phyloP scores from a whole-genome alignment of 2,113 vertebrate genomes.

The Cavia aperea region DNA sequence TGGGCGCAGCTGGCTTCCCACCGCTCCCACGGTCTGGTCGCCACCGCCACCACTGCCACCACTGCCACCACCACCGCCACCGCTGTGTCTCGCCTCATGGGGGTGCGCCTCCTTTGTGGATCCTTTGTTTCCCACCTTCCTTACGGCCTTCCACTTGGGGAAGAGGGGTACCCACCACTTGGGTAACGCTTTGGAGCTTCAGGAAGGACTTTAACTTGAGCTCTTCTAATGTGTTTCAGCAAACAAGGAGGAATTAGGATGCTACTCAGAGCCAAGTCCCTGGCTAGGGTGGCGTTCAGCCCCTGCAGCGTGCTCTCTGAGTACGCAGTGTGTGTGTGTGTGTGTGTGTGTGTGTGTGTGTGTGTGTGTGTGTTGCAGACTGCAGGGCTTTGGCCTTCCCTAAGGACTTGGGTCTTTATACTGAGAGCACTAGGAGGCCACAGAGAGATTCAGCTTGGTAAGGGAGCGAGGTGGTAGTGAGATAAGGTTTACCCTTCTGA shows the following conservation, averaged over 20 bases:
- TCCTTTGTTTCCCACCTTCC: neutral
- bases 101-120: neutral
- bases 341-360: neutral
- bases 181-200: neutral
- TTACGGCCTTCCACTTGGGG: accelerated
- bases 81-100: neutral
- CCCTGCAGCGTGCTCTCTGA: neutral
- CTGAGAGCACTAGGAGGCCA: neutral
- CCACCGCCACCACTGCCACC: neutral
- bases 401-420: neutral
- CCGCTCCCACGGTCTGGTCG: neutral
- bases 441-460: neutral
- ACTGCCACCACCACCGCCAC: neutral
- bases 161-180: neutral
- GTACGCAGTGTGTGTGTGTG: neutral
- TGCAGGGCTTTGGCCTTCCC: neutral
- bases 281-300: neutral
- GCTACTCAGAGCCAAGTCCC: neutral
- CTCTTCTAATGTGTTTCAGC: neutral
- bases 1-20: neutral
- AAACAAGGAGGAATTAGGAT: neutral
- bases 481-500: neutral
- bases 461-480: neutral
- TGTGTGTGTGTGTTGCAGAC: neutral
- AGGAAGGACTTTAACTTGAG: neutral